Conservation (phyloP, 2,888 invertebrate species). For the Sesia apiformis region DNA sequence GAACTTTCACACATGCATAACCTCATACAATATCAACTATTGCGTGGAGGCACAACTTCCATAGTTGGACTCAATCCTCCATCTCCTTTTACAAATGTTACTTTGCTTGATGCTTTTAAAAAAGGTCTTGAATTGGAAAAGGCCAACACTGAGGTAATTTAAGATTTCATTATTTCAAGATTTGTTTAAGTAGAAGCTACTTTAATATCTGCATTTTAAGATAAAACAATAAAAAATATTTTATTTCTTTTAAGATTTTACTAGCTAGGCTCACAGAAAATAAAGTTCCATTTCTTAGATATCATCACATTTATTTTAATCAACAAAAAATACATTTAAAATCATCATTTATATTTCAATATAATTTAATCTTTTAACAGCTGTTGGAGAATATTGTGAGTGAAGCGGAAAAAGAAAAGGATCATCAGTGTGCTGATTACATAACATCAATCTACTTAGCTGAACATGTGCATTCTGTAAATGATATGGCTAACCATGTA, state of each 20-base stretch:
- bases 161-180: too few species aligned
- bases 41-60: slow-evolving; percentile 23
- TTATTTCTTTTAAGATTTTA: too few species aligned
- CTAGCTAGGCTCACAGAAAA: too few species aligned
- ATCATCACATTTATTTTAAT: too few species aligned
- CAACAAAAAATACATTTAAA: too few species aligned
- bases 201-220: too few species aligned
- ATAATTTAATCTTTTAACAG: slow-evolving; percentile 12
- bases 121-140: slow-evolving; percentile 29
- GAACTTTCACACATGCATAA: slow-evolving; percentile 31
- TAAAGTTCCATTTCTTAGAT: slow-evolving; percentile 13
- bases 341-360: too few species aligned
- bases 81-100: slow-evolving; percentile 10
- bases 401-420: slow-evolving; percentile 25
- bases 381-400: slow-evolving; percentile 23
- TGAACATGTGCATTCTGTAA: slow-evolving; percentile 30
- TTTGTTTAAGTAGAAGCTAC: too few species aligned
- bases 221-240: too few species aligned
- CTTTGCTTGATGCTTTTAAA: slow-evolving; percentile 26
- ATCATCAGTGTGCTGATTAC: slow-evolving; percentile 32
- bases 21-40: slow-evolving; percentile 32
- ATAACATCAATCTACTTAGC: slow-evolving; percentile 27
- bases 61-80: slow-evolving; percentile 17
- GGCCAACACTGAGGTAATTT: slow-evolving; percentile 18
- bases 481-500: slow-evolving; percentile 27